phyloP scores from a whole-genome alignment of 2,113 vertebrate genomes.

The Triplophysa rosa region DNA sequence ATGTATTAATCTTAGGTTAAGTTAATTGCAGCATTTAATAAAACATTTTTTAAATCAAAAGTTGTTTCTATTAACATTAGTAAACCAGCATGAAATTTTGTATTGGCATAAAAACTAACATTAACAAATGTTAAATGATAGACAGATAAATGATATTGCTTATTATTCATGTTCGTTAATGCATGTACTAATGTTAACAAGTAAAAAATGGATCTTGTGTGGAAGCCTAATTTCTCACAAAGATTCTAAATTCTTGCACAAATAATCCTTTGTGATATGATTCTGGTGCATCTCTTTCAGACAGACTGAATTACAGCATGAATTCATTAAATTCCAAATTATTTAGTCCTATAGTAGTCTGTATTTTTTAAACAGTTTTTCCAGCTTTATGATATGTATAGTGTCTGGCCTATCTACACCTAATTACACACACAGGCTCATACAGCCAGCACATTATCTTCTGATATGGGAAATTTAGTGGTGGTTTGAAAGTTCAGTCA shows the following conservation, averaged over 20 bases:
- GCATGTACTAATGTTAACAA: too few relatives aligned
- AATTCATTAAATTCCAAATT: not conserved
- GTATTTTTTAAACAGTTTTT: not conserved
- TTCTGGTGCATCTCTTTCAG: not conserved
- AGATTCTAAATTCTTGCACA: not conserved
- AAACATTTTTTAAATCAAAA: too few relatives aligned
- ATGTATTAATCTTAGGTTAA: too few relatives aligned
- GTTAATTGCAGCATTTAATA: too few relatives aligned
- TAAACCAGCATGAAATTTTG: too few relatives aligned
- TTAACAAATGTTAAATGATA: too few relatives aligned
- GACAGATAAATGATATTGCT: too few relatives aligned
- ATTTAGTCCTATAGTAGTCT: not conserved
- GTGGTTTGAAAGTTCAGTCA: conserved; percentile 32
- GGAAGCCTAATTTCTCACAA: not conserved
- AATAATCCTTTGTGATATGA: not conserved
- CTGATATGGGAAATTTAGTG: conserved; percentile 25
- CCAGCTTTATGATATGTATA: not conserved
- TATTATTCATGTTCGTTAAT: too few relatives aligned
- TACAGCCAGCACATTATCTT: conserved; percentile 2
- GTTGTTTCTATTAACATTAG: too few relatives aligned
- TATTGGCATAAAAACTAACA: too few relatives aligned
- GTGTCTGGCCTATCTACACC: conserved; percentile 11
- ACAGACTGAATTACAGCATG: not conserved
- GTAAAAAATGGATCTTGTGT: too few relatives aligned
- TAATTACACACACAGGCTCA: conserved; percentile 24